These are phyloP conservation scores for Phaedon cochleariae DNA, from an alignment of 2,888 invertebrate species.

Conservation along the genomic window DNA sequence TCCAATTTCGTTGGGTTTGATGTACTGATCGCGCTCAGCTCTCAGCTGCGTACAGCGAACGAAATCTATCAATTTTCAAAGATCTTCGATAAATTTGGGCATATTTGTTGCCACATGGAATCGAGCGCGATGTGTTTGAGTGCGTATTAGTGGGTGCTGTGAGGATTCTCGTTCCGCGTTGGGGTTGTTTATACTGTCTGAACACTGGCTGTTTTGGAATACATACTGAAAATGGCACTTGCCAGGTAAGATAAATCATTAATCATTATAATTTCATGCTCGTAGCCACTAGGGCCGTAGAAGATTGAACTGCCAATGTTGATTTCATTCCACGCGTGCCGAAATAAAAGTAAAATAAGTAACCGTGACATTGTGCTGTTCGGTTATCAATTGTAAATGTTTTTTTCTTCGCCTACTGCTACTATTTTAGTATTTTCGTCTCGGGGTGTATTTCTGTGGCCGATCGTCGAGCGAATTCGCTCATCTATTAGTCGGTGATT, in stretches of 20 bases:
- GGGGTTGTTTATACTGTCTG: slow-evolving; percentile 17
- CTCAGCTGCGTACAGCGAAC: neutral
- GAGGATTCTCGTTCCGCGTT: slow-evolving; percentile 15
- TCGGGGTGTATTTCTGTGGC: neutral
- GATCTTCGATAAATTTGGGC: neutral
- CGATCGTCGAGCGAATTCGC: neutral
- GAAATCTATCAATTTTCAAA: neutral
- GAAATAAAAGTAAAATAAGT: too few species aligned
- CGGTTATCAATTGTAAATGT: neutral
- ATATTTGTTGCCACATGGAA: neutral
- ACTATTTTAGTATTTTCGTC: neutral
- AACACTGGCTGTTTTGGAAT: slow-evolving; percentile 42
- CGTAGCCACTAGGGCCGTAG: too few species aligned
- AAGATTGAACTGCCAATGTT: too few species aligned
- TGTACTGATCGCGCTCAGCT: neutral
- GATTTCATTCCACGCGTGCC: too few species aligned
- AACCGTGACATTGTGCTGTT: too few species aligned
- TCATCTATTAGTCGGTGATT: slow-evolving; percentile 7
- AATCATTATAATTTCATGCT: neutral
- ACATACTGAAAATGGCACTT: slow-evolving; percentile 48
- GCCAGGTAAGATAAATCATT: slow-evolving; percentile 43
- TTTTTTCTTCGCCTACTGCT: neutral
- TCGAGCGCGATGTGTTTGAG: neutral
- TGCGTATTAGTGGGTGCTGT: slow-evolving; percentile 22
- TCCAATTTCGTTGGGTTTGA: neutral